Base-by-base conservation (phyloP, 2,113 vertebrate species). In the Xerus inauris region DNA sequence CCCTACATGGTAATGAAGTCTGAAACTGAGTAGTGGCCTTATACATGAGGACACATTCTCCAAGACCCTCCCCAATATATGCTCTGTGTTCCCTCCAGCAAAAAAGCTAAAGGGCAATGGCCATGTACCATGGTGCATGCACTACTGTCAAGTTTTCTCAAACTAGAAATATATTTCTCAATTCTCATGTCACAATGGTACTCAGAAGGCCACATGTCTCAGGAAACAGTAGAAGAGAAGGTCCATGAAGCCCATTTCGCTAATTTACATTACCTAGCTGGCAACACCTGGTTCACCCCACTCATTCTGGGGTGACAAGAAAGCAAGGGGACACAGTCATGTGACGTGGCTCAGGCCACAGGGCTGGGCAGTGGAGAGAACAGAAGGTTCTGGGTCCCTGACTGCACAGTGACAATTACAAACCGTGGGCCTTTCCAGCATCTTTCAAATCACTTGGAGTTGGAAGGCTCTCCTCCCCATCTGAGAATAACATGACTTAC, bases 41-140 rank as follows among this genome's bases (percentile, higher is more conserved):
- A 2, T 0, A 17, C 42, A 30, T 5, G 28, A 8, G 11, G 22
- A 45, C 30, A 3, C 0, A 0, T 38, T 64, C 64, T 47, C 49
- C 72, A 59, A 24, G 19, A 13, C 75, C 62, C 10, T 26, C 26
- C n/a, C 82, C 45, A 6, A 26, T 57, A 24, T 0, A 2, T 3
- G 22, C 51, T 28, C 30, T 86, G 8, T 2, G 57, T 62, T 87
- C 62, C 20, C 28, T 69, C 40, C 40, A 13, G 8, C 19, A 26
- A 30, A 7, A 1, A 71, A 22, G 22, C 51, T 8, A 35, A 22
- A 20, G 1, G 17, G 35, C 47, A 10, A 2, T 4, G 32, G 11
- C 86, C 59, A n/a, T 1, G 4, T 8, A 35, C 10, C 28, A 4
- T 0, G 22, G 8, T 8, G 1, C 5, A 7, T 0, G 49, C 14